Conservation (phyloP, 1,140 invertebrate genomes). For the Chironomus striatipennis region DNA sequence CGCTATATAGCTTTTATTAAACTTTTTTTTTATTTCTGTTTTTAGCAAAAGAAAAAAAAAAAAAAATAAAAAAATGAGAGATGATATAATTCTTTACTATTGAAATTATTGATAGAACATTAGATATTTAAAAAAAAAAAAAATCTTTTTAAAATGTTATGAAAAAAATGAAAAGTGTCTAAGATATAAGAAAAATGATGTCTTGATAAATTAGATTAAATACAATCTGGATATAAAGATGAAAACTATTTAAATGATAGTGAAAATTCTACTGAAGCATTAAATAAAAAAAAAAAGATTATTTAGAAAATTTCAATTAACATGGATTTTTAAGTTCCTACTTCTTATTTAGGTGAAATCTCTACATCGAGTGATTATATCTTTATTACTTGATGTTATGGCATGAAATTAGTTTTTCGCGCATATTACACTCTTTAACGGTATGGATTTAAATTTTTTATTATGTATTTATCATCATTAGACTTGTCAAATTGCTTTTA, state of each 20-base stretch:
- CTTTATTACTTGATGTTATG: no score
- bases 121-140: constrained; percentile 2
- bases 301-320: neutral
- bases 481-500: no score
- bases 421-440: no score
- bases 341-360: no score
- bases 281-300: neutral
- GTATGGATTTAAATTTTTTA: no score
- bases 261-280: neutral
- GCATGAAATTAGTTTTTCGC: no score
- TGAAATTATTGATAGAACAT: neutral
- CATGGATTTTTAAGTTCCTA: no score
- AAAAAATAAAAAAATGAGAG: neutral
- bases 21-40: neutral
- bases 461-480: no score
- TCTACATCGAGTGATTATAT: no score
- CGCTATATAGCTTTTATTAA: neutral
- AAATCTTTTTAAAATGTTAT: constrained; percentile 15
- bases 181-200: neutral
- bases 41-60: neutral
- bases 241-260: neutral
- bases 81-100: neutral
- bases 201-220: constrained; percentile 14
- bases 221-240: constrained; percentile 3
- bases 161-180: constrained; percentile 6